These are phyloP conservation scores for Peromyscus maniculatus DNA, from an alignment of 2,113 vertebrate genomes.

Conservation along the genomic window DNA sequence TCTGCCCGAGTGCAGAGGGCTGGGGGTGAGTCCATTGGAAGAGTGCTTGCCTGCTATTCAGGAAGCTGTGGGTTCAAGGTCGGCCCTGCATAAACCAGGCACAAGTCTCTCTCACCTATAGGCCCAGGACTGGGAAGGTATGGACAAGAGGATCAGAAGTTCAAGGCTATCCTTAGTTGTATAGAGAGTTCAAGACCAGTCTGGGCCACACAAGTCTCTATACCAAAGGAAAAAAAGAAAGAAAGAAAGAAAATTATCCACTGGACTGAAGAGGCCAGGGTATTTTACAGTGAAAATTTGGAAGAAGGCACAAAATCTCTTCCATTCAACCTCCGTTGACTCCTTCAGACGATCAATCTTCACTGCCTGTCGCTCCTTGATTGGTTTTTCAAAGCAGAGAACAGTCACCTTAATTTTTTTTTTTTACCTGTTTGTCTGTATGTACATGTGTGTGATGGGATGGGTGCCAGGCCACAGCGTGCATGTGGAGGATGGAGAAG, in stretches of 20 bases:
- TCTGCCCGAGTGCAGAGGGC: background rate
- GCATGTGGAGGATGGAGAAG: too few species aligned
- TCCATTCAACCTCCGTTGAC: background rate
- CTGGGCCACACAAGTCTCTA: background rate
- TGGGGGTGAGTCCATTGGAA: background rate
- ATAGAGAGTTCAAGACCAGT: background rate
- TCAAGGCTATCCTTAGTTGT: background rate
- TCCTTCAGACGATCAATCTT: background rate
- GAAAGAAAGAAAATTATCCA: background rate
- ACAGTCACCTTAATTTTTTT: too few species aligned
- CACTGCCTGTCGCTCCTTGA: too few species aligned
- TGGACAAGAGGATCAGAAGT: background rate
- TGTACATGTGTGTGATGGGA: too few species aligned
- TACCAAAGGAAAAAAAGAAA: background rate
- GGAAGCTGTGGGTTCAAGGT: background rate
- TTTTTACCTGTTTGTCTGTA: too few species aligned
- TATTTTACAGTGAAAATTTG: background rate
- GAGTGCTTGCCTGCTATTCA: background rate
- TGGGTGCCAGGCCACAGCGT: too few species aligned
- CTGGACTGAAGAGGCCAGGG: background rate
- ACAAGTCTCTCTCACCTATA: too few species aligned
- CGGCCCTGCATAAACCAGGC: background rate
- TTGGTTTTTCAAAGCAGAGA: too few species aligned
- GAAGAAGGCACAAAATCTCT: background rate
- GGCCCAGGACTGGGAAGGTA: background rate